phyloP scores from a whole-genome alignment of 2,113 vertebrate genomes.

The Rhombomys opimus region DNA sequence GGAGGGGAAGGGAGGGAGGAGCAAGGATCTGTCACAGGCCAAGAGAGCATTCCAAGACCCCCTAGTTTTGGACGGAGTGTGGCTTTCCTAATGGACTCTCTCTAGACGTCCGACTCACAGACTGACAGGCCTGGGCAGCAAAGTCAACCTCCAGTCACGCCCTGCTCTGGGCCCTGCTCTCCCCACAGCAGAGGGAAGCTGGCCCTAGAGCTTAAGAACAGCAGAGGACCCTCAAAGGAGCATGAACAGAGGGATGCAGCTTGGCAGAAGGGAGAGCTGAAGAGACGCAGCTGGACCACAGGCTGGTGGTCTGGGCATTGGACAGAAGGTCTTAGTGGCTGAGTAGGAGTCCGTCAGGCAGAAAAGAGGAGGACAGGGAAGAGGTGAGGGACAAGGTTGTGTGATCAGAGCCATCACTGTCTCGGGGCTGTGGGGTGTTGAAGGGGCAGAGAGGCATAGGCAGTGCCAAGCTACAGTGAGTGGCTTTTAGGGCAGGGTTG shows the following conservation, averaged over 20 bases:
- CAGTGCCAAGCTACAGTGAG: not conserved
- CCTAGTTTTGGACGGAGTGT: not conserved
- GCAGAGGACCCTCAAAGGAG: not conserved
- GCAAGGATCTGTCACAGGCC: not conserved
- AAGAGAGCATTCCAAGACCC: not conserved
- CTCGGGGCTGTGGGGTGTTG: not conserved
- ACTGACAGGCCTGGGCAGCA: not conserved
- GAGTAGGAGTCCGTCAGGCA: not conserved
- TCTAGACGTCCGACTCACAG: not conserved
- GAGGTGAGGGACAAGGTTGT: too few species aligned
- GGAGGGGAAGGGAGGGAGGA: too few species aligned
- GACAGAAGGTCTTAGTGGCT: not conserved
- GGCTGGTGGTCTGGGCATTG: not conserved
- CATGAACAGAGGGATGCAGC: not conserved
- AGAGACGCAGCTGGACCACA: fast-evolving
- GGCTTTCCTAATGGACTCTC: not conserved
- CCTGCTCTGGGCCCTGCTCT: not conserved
- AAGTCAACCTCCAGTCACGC: not conserved
- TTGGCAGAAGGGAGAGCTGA: too few species aligned
- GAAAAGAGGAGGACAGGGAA: not conserved
- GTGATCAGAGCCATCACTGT: not conserved
- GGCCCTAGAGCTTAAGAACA: not conserved
- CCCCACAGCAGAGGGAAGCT: not conserved
- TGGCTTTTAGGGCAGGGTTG: not conserved
- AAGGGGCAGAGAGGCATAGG: not conserved